Evolutionary conservation across 1,140 invertebrate species (phyloP).

Genomic region (Stegodyphus mimosarum): DNA sequence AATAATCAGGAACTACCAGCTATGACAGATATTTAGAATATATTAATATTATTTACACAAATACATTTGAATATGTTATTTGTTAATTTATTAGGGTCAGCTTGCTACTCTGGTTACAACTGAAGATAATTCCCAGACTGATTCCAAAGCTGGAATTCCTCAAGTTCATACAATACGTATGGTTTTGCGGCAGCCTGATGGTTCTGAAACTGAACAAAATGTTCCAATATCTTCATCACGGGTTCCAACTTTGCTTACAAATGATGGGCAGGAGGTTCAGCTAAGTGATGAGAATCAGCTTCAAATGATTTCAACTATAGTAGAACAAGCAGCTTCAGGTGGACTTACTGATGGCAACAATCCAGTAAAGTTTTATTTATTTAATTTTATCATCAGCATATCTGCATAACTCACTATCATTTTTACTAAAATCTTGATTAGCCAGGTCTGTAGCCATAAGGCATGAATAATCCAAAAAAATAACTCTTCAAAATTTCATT

Average conservation of each 20-base stretch:
- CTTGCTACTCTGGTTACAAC: constrained; percentile 38
- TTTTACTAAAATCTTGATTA: too few relatives aligned
- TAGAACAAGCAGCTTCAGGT: constrained; percentile 63
- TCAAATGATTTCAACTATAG: constrained; percentile 66
- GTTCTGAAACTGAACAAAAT: constrained; percentile 60
- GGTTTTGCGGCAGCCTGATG: constrained; percentile 58
- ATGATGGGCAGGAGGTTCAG: constrained; percentile 62
- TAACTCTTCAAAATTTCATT: too few relatives aligned
- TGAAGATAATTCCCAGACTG: constrained; percentile 19
- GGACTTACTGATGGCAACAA: constrained; percentile 61
- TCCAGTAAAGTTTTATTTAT: constrained; percentile 66
- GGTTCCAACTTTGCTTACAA: constrained; percentile 56
- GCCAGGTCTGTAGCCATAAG: too few relatives aligned
- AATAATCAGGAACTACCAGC: too few relatives aligned
- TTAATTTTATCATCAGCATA: too few relatives aligned
- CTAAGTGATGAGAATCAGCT: constrained; percentile 60
- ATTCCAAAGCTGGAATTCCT: constrained; percentile 16
- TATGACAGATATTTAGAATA: too few relatives aligned
- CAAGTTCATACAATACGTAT: constrained; percentile 57
- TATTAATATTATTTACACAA: not conserved
- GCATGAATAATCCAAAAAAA: too few relatives aligned
- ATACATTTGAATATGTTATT: not conserved
- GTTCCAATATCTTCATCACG: constrained; percentile 45
- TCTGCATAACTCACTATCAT: too few relatives aligned
- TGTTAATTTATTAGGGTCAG: constrained; percentile 19